Percentiles rank a stretch among this genome's conserved stretches.
phyloP scores from a whole-genome alignment of 2,113 vertebrate genomes.

The Saguinus midas region DNA sequence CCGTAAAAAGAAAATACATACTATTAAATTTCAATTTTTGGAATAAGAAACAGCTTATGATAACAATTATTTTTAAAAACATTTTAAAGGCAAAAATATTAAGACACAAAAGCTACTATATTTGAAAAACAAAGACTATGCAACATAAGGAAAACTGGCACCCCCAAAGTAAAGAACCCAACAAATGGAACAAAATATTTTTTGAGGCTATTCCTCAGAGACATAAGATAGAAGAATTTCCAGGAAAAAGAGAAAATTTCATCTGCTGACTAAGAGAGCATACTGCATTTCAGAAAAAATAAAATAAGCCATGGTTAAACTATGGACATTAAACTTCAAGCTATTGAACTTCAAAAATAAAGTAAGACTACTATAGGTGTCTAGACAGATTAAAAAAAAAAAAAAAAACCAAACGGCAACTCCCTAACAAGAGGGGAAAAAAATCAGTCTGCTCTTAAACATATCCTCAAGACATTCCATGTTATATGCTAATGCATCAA shows the following conservation, averaged over 20 bases:
- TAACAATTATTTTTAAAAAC: background rate
- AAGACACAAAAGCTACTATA: background rate
- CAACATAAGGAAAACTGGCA: background rate
- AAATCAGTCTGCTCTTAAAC: background rate
- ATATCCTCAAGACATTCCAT: background rate
- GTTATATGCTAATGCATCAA: background rate
- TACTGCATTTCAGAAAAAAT: background rate
- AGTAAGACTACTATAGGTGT: background rate
- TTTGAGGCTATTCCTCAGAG: background rate
- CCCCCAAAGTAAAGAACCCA: background rate
- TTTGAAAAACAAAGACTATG: background rate
- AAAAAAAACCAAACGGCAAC: too few species aligned
- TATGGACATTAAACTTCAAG: background rate
- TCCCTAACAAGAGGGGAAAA: background rate
- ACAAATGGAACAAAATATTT: background rate
- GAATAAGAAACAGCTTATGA: background rate
- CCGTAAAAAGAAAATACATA: background rate
- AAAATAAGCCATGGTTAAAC: background rate
- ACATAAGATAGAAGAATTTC: background rate
- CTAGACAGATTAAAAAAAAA: background rate
- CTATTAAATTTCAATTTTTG: background rate
- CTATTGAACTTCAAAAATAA: background rate
- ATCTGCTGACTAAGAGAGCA: background rate
- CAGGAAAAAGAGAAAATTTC: background rate
- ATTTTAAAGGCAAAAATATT: background rate